Percentiles rank a stretch among this genome's conserved stretches.
These are phyloP conservation scores for Rhagium mordax DNA, from an alignment of 2,888 invertebrate genomes.

Conservation along the genomic window DNA sequence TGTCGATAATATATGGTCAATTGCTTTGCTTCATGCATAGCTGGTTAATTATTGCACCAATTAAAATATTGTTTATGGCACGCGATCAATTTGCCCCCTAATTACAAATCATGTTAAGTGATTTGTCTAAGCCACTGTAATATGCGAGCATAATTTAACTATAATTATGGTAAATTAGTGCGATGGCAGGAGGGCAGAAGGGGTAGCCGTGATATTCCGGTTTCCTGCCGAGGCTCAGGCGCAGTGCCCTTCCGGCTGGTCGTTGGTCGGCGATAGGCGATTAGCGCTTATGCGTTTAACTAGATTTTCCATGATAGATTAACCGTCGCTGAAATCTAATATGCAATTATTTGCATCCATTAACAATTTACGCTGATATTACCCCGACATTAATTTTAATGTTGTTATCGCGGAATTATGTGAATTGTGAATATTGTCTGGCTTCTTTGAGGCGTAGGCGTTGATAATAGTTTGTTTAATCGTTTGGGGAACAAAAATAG, in stretches of 20 bases:
- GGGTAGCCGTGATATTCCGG: not conserved
- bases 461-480: too few species aligned
- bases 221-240: not conserved
- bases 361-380: slow-evolving; percentile 36
- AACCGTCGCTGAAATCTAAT: slow-evolving; percentile 20
- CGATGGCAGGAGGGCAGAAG: not conserved
- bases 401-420: slow-evolving; percentile 23
- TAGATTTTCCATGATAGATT: slow-evolving; percentile 9
- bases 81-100: slow-evolving; percentile 27
- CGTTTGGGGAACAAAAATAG: too few species aligned
- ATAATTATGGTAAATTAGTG: slow-evolving; percentile 4
- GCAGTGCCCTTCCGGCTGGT: not conserved
- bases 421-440: too few species aligned
- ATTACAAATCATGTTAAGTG: slow-evolving; percentile 11
- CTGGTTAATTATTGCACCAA: slow-evolving; percentile 17
- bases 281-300: slow-evolving; percentile 1
- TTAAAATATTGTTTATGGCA: slow-evolving; percentile 44
- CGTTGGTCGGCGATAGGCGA: not conserved
- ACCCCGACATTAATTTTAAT: slow-evolving; percentile 39
- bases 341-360: slow-evolving; percentile 42
- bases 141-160: not conserved
- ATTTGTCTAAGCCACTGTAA: slow-evolving; percentile 12
- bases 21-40: too few species aligned
- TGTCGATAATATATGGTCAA: too few species aligned
- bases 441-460: too few species aligned